These are phyloP conservation scores for Anabacerthia variegaticeps DNA, from an alignment of 2,797 vertebrate genomes.

Conservation along the genomic window DNA sequence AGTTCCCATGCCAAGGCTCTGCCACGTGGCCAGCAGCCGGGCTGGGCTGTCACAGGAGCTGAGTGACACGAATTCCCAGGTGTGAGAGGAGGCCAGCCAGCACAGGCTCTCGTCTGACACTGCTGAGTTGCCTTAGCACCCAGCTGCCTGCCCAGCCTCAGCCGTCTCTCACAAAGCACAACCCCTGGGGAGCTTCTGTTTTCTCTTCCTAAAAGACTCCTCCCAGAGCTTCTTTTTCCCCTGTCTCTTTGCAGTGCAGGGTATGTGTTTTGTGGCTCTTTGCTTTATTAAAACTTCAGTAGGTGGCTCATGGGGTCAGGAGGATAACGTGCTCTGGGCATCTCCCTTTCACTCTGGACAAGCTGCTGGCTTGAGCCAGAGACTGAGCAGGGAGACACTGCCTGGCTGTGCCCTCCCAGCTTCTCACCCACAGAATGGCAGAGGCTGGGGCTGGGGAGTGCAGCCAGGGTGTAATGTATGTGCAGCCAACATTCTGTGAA, in stretches of 20 bases:
- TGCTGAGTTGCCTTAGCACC: background rate
- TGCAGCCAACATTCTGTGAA: background rate
- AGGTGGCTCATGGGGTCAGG: background rate
- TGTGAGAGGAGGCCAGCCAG: conserved; percentile 17
- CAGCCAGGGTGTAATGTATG: accelerated
- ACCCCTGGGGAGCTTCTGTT: background rate
- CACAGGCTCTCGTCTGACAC: background rate
- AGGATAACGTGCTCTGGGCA: background rate
- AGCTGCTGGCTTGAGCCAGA: background rate
- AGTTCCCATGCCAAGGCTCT: background rate
- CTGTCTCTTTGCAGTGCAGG: background rate
- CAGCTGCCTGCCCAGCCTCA: background rate
- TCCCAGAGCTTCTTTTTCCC: background rate
- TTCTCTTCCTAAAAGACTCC: background rate
- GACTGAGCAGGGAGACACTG: background rate
- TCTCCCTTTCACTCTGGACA: background rate
- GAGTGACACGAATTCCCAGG: conserved; percentile 35
- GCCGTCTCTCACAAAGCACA: background rate
- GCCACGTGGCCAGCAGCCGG: background rate
- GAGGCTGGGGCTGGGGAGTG: background rate
- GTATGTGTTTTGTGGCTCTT: background rate
- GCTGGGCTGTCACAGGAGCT: background rate
- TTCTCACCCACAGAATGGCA: background rate
- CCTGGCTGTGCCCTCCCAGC: background rate
- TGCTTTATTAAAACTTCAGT: background rate